These are phyloP conservation scores for Leucopsar rothschildi DNA, from an alignment of 2,113 vertebrate species.

Conservation along the genomic window DNA sequence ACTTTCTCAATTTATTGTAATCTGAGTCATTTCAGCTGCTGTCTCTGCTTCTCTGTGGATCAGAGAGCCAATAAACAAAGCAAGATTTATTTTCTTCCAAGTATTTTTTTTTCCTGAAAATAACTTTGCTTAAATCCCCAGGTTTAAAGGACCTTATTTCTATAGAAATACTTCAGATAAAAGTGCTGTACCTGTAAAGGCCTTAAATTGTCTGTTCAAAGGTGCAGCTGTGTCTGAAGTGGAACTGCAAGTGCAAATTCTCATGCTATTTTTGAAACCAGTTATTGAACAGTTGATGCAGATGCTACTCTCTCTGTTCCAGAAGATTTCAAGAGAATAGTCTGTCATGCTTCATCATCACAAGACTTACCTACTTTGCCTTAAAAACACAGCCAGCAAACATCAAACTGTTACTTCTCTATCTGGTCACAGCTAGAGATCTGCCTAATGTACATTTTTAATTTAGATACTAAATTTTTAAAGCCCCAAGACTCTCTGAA, in stretches of 20 bases:
- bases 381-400: not conserved
- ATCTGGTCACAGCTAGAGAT: not conserved
- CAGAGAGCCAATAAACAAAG: not conserved
- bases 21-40: not conserved
- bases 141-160: not conserved
- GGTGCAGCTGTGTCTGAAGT: not conserved
- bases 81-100: not conserved
- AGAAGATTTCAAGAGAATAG: not conserved
- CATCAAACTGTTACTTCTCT: not conserved
- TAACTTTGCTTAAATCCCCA: not conserved
- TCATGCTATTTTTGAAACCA: not conserved
- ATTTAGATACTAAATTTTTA: not conserved
- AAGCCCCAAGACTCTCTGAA: not conserved
- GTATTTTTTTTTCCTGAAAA: not conserved
- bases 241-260: not conserved
- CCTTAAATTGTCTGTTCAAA: not conserved
- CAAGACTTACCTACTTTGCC: not conserved
- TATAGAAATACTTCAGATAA: not conserved
- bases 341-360: not conserved
- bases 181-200: not conserved
- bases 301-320: not conserved
- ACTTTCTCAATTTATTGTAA: not conserved
- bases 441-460: not conserved
- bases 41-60: not conserved
- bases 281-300: not conserved